Conservation (phyloP, 2,888 invertebrate genomes). For the Mellilla xanthometata region DNA sequence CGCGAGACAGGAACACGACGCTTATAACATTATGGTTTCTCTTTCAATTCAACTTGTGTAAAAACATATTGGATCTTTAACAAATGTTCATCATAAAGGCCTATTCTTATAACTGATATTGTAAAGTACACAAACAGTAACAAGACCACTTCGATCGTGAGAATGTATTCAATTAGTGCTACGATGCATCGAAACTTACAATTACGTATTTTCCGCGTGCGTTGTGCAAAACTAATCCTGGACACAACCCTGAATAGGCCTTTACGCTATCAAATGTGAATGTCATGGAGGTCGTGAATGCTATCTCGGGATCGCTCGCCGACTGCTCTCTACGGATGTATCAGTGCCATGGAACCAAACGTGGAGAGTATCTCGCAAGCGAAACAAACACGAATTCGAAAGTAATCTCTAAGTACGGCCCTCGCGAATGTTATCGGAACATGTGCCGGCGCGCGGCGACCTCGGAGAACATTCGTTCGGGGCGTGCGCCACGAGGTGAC, state of each 20-base stretch:
- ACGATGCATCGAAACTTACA: too few species aligned
- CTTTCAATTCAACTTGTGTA: background rate
- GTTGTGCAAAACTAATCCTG: too few species aligned
- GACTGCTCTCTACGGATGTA: background rate
- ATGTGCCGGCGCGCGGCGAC: background rate
- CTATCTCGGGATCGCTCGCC: background rate
- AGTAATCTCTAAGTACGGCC: slow-evolving; percentile 32
- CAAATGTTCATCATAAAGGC: too few species aligned
- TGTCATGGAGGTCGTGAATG: background rate
- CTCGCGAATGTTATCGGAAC: slow-evolving; percentile 34
- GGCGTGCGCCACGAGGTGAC: slow-evolving; percentile 15
- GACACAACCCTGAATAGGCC: too few species aligned
- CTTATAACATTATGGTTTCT: background rate
- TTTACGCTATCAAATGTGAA: too few species aligned
- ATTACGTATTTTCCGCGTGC: too few species aligned
- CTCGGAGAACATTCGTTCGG: slow-evolving; percentile 26
- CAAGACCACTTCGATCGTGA: too few species aligned
- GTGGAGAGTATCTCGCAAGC: slow-evolving; percentile 36
- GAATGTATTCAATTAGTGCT: too few species aligned
- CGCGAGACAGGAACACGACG: slow-evolving; percentile 6
- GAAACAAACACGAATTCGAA: slow-evolving; percentile 37
- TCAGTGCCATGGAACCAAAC: slow-evolving; percentile 26
- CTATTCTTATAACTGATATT: too few species aligned
- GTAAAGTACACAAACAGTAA: too few species aligned
- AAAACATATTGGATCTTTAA: background rate